These are phyloP conservation scores for Meriones psammophilus DNA, from an alignment of 2,797 vertebrate genomes.

Conservation along the genomic window DNA sequence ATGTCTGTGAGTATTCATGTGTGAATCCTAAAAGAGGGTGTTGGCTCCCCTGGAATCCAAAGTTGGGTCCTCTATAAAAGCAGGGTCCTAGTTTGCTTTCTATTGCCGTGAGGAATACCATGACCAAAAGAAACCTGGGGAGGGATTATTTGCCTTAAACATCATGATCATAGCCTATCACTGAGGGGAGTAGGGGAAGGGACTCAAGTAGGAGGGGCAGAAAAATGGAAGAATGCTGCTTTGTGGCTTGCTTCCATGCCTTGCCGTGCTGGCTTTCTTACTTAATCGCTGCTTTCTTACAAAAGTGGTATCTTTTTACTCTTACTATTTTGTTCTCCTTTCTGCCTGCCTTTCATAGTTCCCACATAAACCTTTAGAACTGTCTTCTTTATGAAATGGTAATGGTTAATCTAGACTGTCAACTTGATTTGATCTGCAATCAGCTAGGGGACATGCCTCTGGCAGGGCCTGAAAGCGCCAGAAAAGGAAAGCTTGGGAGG, in stretches of 20 bases:
- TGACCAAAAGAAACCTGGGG: not conserved
- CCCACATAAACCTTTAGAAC: not conserved
- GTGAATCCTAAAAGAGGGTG: not conserved
- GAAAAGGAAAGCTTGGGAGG: not conserved
- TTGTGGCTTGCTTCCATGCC: not conserved
- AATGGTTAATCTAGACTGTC: not conserved
- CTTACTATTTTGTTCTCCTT: not conserved
- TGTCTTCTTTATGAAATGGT: not conserved
- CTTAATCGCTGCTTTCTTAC: not conserved
- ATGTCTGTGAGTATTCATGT: not conserved
- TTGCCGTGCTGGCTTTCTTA: not conserved
- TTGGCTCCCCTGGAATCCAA: not conserved
- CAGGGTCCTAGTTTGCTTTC: not conserved
- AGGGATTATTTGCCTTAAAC: not conserved
- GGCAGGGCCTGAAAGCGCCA: too few relatives aligned
- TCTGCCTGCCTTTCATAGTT: not conserved
- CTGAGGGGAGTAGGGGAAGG: not conserved
- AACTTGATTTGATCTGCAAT: not conserved
- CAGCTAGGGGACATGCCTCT: not conserved
- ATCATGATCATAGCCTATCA: not conserved
- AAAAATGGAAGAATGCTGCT: not conserved
- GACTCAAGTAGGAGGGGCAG: not conserved
- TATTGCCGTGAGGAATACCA: not conserved
- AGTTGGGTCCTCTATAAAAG: not conserved
- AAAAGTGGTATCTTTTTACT: not conserved